These are phyloP conservation scores for Neolamprologus modestus DNA, from an alignment of 2,113 vertebrate species.

Conservation along the genomic window DNA sequence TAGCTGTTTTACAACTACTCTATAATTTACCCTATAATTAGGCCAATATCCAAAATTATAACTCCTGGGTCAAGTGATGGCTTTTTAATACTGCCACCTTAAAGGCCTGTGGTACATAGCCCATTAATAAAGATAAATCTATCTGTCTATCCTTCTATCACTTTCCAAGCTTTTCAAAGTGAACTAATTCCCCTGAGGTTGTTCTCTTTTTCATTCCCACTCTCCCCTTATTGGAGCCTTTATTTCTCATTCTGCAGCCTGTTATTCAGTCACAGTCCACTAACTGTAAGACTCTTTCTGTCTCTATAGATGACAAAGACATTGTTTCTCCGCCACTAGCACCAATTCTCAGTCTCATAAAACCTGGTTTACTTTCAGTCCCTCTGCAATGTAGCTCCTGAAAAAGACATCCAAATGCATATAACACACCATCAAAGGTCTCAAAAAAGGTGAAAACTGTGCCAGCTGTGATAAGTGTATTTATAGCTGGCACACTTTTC, in stretches of 20 bases:
- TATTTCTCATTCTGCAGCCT: not conserved
- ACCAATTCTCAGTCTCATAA: not conserved
- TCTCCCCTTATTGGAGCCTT: not conserved
- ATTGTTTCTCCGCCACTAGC: not conserved
- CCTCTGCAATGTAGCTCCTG: not conserved
- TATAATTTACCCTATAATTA: not conserved
- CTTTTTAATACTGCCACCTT: not conserved
- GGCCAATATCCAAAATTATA: not conserved
- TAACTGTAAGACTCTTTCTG: not conserved
- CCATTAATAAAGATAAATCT: not conserved
- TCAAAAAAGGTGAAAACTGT: not conserved
- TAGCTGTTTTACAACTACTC: not conserved
- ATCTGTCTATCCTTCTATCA: not conserved
- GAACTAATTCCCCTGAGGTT: constrained; percentile 4
- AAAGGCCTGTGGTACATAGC: not conserved
- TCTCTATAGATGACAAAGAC: not conserved
- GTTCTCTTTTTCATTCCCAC: not conserved
- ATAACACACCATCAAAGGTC: constrained; percentile 25
- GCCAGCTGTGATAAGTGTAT: constrained; percentile 37
- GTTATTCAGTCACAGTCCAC: not conserved
- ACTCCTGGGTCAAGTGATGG: not conserved
- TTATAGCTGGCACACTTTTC: not conserved
- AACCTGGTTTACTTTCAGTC: not conserved
- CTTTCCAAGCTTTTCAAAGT: constrained; percentile 8
- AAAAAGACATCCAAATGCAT: not conserved